Evolutionary conservation across 2,888 invertebrate species (phyloP).

Genomic region (Drosophila flavopinicola): DNA sequence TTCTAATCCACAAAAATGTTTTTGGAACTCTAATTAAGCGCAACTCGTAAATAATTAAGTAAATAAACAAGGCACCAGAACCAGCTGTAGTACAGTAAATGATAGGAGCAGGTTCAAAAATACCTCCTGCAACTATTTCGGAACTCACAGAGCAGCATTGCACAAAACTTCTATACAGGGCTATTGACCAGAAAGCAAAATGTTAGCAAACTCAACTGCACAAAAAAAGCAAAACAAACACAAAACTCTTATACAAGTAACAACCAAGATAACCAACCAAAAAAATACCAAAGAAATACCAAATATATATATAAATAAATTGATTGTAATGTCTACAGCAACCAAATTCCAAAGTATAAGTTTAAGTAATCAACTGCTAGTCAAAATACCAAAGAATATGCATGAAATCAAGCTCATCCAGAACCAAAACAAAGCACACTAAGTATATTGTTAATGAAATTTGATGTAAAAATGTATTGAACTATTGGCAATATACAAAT

Average conservation of each 20-base stretch:
- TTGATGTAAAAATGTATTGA: slow-evolving; percentile 41
- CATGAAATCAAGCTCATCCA: slow-evolving; percentile 10
- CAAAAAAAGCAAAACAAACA: slow-evolving; percentile 42
- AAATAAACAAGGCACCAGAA: slow-evolving; percentile 44
- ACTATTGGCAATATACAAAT: slow-evolving; percentile 45
- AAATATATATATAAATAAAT: slow-evolving; percentile 6
- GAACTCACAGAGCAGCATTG: slow-evolving; percentile 20
- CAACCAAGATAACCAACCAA: slow-evolving; percentile 21
- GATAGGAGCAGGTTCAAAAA: slow-evolving; percentile 12
- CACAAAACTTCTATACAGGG: slow-evolving; percentile 68
- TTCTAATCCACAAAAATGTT: slow-evolving; percentile 62
- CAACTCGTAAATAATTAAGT: slow-evolving; percentile 51
- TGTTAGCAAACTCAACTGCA: slow-evolving; percentile 62
- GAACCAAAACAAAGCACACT: slow-evolving; percentile 1
- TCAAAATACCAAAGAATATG: slow-evolving; percentile 10
- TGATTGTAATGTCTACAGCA: slow-evolving; percentile 9
- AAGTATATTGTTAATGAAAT: slow-evolving; percentile 25
- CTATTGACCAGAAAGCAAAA: slow-evolving; percentile 62
- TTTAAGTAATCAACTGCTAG: slow-evolving; percentile 4
- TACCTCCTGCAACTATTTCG: slow-evolving; percentile 11
- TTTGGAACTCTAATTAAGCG: slow-evolving; percentile 50
- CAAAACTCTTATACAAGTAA: slow-evolving; percentile 24
- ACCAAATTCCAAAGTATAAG: slow-evolving; percentile 2
- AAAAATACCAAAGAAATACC: slow-evolving; percentile 15
- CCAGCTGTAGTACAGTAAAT: slow-evolving; percentile 20